Base-by-base conservation (phyloP, 2,797 vertebrate species). In the Adrianichthys oophorus region DNA sequence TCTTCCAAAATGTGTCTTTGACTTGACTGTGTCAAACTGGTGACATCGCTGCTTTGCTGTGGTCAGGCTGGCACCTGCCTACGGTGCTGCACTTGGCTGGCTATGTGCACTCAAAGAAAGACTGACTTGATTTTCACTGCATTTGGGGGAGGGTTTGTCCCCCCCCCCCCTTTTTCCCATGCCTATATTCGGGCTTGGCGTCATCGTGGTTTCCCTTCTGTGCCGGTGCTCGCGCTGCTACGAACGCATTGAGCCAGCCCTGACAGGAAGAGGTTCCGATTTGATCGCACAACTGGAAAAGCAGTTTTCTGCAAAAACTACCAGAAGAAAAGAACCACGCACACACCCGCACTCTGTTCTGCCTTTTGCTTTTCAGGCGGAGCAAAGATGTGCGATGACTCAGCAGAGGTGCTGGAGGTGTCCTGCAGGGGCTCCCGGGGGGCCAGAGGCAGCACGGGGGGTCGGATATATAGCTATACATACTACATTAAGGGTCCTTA, bases 201-300 rank as follows among this genome's bases (percentile, higher is more conserved):
- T 70, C 46, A 48, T 62, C 56, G 70, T 40, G 56, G 77, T 64
- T 56, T 70, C 68, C 63, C 54, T 32, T 73, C 23, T 19, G 40
- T 57, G 64, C 65, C n/a, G 42, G 66, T 83, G 79, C 78, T 81
- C 62, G 67, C 79, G 69, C 81, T 78, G 69, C 72, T 68, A 55
- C 69, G 65, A 72, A 79, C n/a, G 47, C 61, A 78, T 75, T 56
- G 68, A 65, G 62, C 62, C 47, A 24, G 52, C 71, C 45, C 52
- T 50, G 53, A 63, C 71, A 56, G 70, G 52, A 40, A 29, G 24
- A 52, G 45, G 57, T 52, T 65, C 48, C 72, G 79, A 83, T 84
- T 76, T 79, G 40, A 76, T 76, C 72, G 43, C 71, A 80, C 78
- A 82, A 85, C 81, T 85, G 80, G 80, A 83, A 81, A 74, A 79